Conservation (phyloP, 2,888 invertebrate genomes). For the Colostygia pectinataria region DNA sequence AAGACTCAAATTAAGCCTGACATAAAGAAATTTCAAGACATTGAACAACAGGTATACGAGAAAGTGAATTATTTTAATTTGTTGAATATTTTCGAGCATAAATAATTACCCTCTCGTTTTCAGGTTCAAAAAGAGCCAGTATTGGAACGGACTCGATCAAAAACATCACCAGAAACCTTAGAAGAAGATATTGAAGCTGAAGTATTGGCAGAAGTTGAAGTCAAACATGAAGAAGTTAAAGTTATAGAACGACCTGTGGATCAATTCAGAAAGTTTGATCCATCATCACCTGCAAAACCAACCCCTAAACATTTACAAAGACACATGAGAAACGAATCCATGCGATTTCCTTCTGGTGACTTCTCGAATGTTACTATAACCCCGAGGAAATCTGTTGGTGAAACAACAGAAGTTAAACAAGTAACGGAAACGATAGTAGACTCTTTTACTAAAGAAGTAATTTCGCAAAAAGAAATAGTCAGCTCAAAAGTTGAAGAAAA, state of each 20-base stretch:
- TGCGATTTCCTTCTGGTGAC: conserved; percentile 80
- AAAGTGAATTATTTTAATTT: conserved; percentile 19
- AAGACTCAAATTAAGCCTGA: conserved; percentile 85
- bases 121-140: conserved; percentile 71
- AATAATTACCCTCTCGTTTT: conserved; percentile 29
- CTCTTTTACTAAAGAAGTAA: conserved; percentile 59
- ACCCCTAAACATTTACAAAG: conserved; percentile 79
- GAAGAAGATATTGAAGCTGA: conserved; percentile 61
- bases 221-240: conserved; percentile 61
- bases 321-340: conserved; percentile 80
- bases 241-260: conserved; percentile 61
- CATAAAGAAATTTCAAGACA: conserved; percentile 78
- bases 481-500: conserved; percentile 82
- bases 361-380: conserved; percentile 79
- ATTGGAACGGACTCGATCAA: conserved; percentile 65
- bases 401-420: conserved; percentile 67
- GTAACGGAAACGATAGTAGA: conserved; percentile 57
- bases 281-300: conserved; percentile 75
- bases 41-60: conserved; percentile 71
- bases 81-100: conserved; percentile 8
- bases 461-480: conserved; percentile 75
- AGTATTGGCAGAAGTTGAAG: conserved; percentile 48
- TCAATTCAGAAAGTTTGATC: conserved; percentile 73
- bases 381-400: conserved; percentile 72
- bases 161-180: conserved; percentile 65